phyloP scores from a whole-genome alignment of 2,113 vertebrate species.

The Seriola quinqueradiata region DNA sequence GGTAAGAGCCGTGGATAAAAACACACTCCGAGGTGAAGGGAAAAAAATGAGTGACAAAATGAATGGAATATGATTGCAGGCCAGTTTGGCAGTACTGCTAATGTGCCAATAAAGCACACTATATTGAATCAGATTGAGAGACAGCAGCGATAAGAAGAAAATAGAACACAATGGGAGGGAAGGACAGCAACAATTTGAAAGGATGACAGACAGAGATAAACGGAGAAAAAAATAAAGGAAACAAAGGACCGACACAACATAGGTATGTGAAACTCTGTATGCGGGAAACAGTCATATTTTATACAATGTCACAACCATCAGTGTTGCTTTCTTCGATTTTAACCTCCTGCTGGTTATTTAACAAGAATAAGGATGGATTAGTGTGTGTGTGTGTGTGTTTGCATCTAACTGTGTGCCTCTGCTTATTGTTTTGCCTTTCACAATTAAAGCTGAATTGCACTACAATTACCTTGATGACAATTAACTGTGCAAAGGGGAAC shows the following conservation, averaged over 20 bases:
- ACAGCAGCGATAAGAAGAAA: slow-evolving; percentile 17
- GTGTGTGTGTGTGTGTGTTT: slow-evolving; percentile 27
- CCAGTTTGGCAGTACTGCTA: slow-evolving; percentile 29
- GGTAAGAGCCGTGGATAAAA: slow-evolving; percentile 35
- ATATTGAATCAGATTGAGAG: slow-evolving; percentile 44
- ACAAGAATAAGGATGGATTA: slow-evolving; percentile 36
- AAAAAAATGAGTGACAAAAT: slow-evolving; percentile 37
- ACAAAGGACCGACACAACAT: slow-evolving; percentile 12
- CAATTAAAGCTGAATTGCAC: slow-evolving; percentile 71
- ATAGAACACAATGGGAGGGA: not conserved
- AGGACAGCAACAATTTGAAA: slow-evolving; percentile 26
- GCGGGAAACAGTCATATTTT: slow-evolving; percentile 1
- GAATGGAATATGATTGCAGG: slow-evolving; percentile 47
- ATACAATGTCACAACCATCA: slow-evolving; percentile 19
- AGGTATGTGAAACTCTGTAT: slow-evolving; percentile 18
- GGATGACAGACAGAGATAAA: slow-evolving; percentile 8
- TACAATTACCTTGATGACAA: slow-evolving; percentile 66
- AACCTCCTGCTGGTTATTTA: slow-evolving; percentile 47
- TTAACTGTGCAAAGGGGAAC: slow-evolving; percentile 49
- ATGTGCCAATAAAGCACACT: slow-evolving; percentile 48
- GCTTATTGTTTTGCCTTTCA: slow-evolving; percentile 64
- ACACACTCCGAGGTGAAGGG: slow-evolving; percentile 27
- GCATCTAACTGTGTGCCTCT: slow-evolving; percentile 26
- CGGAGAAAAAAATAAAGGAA: not conserved
- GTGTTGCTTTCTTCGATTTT: slow-evolving; percentile 1